Base-by-base conservation (phyloP, 2,797 vertebrate species). In the Acrossocheilus fasciatus region DNA sequence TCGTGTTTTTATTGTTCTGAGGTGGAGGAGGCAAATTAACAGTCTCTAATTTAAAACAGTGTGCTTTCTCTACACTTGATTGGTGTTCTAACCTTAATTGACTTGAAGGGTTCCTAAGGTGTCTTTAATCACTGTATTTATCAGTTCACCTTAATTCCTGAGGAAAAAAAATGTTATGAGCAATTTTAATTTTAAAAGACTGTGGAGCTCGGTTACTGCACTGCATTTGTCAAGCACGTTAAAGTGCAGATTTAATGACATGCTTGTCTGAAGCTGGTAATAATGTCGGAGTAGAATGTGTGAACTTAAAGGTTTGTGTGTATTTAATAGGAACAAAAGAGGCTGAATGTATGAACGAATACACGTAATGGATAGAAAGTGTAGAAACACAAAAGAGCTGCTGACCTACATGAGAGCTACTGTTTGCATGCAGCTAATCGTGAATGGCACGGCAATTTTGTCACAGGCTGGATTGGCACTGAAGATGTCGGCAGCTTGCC, bases 1-100 rank as follows among this genome's bases (percentile, higher is more conserved):
- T 95, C 92, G 91, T 95, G 94, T 92, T 95, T 94, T 95, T 83
- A 95, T 93, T 94, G 92, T 96, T 93, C 91, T 94, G 95, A 95
- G 96, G 95, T 95, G 96, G 94, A 92, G 93, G 92, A 92, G 93
- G 62, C 43, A 79, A 77, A 87, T 87, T 78, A 70, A 30, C 59
- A 57, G 41, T 70, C 66, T 80, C 66, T 85, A 45, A 68, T 82
- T 69, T 77, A 76, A 86, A 83, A 73, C 43, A 83, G 11, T 70
- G 26, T 23, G 86, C 69, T 39, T 66, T 80, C 80, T 83, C 45
- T 66, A 62, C 69, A 50, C 83, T 74, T 77, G 69, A 80, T 86
- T 52, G 66, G 57, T 36, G 69, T 34, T 45, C 30, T 41, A 69
- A 76, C 76, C 57, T 82, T 84, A 88, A 88, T 89, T 87, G 89